Percentiles rank a stretch among this genome's conserved stretches.
phyloP scores from a whole-genome alignment of 1,140 invertebrate genomes.

The Philotrypesis tridentata region DNA sequence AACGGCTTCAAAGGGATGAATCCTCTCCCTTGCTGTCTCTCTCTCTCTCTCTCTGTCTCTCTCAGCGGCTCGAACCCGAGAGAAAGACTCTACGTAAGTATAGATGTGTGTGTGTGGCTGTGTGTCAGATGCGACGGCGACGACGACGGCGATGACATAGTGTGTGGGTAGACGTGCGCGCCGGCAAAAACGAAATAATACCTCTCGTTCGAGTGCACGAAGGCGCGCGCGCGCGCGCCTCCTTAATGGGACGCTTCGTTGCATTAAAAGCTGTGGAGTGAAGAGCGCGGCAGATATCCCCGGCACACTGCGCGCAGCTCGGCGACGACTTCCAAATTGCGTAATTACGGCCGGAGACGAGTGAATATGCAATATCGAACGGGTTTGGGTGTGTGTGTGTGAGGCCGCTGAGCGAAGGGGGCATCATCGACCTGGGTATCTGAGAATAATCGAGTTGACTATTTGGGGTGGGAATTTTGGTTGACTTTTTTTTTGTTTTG shows the following conservation, averaged over 20 bases:
- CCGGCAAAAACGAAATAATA: conserved; percentile 46
- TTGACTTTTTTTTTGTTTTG: no score
- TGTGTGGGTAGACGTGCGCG: not conserved
- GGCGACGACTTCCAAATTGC: conserved; percentile 47
- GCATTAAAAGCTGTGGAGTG: conserved; percentile 38
- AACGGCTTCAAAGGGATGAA: conserved; percentile 63
- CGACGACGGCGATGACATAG: not conserved
- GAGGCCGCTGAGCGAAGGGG: conserved; percentile 38
- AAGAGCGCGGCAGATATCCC: not conserved
- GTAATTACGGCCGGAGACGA: conserved; percentile 39
- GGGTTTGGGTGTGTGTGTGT: not conserved
- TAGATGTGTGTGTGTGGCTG: not conserved
- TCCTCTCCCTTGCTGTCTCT: not conserved
- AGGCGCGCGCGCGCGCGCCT: not conserved
- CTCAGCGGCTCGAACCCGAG: not conserved
- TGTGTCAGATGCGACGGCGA: not conserved
- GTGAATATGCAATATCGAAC: conserved; percentile 29
- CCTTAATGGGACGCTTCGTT: conserved; percentile 47
- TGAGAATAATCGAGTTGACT: no score
- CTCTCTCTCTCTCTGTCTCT: not conserved
- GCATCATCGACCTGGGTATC: not conserved
- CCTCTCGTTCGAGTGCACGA: not conserved
- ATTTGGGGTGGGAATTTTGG: no score
- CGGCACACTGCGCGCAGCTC: not conserved
- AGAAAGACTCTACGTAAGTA: not conserved